Evolutionary conservation across 2,888 invertebrate genomes (phyloP), one percentile per base, ranked within the genome.

Genomic region (Leucoptera coffeella): DNA sequence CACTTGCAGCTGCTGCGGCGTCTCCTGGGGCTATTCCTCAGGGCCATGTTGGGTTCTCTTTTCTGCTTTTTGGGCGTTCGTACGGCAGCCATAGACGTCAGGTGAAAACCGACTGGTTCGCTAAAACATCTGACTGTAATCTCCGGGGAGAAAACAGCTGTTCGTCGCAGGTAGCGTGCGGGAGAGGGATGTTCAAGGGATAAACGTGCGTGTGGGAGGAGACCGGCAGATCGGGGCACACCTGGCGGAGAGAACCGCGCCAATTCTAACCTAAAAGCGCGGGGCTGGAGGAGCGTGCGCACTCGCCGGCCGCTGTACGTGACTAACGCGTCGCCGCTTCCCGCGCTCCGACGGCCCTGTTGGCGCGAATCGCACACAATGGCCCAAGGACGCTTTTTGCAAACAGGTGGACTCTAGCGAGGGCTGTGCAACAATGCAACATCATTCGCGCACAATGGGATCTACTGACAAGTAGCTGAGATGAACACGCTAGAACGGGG

Each of bases 1-100:
- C 80, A 80, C 43, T 71, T 73, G 50, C 72, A 72, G 40, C 64
- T 61, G 26, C 65, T 61, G 3, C 71, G 53, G 17, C 64, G 49
- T 32, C 65, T 50, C 29, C 69, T 53, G 8, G 60, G 55, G 4
- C 47, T 41, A 38, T 50, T 54, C 34, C 67, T 59, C 30, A 64
- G 55, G 25, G 52, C 54, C 3, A 48, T 40, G 25, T 58, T 49
- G 36, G 65, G 52, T 28, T 65, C 65, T 35, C 55, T 52, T 37
- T 58, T 58, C 39, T 62, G 53, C 45, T 65, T 65, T 38, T 67
- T 67, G 15, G 67, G 67, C 37, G 67, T 62, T 38, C 61, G 62
- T 50, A 65, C 67, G 43, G 61, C 64, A 17, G 65, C 52, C 29
- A 67, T 64, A 65, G 10, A 17, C 15, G 62, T 65, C 67, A 65